Percentiles rank a stretch among this genome's conserved stretches.
Evolutionary conservation across 2,888 invertebrate genomes (phyloP).

Genomic region (Drosophila falleni): DNA sequence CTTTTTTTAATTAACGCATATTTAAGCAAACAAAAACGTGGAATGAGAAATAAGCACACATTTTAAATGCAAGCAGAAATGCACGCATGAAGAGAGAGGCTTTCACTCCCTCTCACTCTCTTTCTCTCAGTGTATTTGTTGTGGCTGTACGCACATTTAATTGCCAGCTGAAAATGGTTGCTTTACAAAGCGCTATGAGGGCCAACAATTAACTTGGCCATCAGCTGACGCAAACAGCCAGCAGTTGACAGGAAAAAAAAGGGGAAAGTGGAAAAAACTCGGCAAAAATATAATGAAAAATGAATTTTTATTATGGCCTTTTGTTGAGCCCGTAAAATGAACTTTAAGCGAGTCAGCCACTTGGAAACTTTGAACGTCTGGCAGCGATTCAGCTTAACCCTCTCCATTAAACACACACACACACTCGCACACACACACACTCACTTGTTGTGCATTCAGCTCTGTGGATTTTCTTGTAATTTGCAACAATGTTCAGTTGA

Average conservation of each 20-base stretch:
- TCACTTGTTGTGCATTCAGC: constrained; percentile 62
- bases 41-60: constrained; percentile 33
- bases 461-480: constrained; percentile 65
- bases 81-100: constrained; percentile 35
- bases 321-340: constrained; percentile 51
- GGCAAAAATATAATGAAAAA: constrained; percentile 24
- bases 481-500: constrained; percentile 67
- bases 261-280: constrained; percentile 18
- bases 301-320: constrained; percentile 59
- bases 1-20: constrained; percentile 70
- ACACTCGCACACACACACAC: not conserved
- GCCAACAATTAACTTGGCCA: constrained; percentile 70
- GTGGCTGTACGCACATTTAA: constrained; percentile 49
- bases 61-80: constrained; percentile 58
- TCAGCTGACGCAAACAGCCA: constrained; percentile 58
- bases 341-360: constrained; percentile 68
- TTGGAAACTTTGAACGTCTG: constrained; percentile 73
- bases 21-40: constrained; percentile 64
- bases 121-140: constrained; percentile 13
- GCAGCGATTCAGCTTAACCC: constrained; percentile 15
- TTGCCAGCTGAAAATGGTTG: constrained; percentile 45
- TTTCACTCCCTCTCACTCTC: not conserved
- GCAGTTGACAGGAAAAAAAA: constrained; percentile 23
- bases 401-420: constrained; percentile 1
- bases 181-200: constrained; percentile 50